These are phyloP conservation scores for Didymodactylos carnosus DNA, from an alignment of 2,888 invertebrate species.

Conservation along the genomic window DNA sequence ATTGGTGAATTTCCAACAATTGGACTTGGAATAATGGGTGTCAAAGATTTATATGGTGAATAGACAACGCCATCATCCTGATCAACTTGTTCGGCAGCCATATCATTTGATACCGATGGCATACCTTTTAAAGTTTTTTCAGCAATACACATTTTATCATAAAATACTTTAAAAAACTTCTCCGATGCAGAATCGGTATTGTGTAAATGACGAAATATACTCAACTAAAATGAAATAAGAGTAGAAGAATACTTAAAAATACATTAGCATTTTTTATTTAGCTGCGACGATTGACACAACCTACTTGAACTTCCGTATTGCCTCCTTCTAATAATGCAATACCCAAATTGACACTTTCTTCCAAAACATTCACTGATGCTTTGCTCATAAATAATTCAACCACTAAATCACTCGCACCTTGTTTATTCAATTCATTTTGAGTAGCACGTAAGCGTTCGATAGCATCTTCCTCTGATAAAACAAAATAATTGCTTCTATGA, in stretches of 20 bases:
- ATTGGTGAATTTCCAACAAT: too few species aligned
- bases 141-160: constrained; percentile 78
- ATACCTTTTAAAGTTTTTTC: constrained; percentile 56
- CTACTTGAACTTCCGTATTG: constrained; percentile 65
- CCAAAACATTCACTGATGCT: constrained; percentile 59
- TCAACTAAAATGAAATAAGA: constrained; percentile 45
- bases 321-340: constrained; percentile 87
- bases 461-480: background rate
- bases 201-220: constrained; percentile 64
- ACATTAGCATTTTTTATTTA: background rate
- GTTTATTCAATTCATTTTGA: constrained; percentile 56
- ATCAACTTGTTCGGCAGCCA: background rate
- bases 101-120: constrained; percentile 9
- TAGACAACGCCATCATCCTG: too few species aligned
- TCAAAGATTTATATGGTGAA: too few species aligned
- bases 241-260: background rate
- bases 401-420: constrained; percentile 86
- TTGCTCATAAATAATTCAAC: constrained; percentile 88
- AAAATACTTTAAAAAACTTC: constrained; percentile 79
- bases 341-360: constrained; percentile 78
- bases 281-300: too few species aligned
- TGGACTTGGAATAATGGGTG: too few species aligned
- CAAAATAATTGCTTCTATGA: too few species aligned
- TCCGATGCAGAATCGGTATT: constrained; percentile 57
- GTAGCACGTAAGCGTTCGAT: constrained; percentile 16